phyloP scores from a whole-genome alignment of 2,797 vertebrate species.

The Paedocypris micromegethes region DNA sequence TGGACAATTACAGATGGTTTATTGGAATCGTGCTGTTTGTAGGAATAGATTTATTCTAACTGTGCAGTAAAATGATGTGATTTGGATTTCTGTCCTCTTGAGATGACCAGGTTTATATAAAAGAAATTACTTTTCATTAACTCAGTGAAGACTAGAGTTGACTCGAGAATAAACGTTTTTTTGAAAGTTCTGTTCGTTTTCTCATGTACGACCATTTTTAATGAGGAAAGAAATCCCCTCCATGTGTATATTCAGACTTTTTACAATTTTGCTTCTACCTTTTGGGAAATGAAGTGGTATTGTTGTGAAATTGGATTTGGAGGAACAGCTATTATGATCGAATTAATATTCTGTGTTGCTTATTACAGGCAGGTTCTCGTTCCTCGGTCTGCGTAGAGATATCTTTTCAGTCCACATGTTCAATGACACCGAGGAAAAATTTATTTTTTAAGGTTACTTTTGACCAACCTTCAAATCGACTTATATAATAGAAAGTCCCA shows the following conservation, averaged over 20 bases:
- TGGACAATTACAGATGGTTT: too few relatives aligned
- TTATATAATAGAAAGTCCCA: not conserved
- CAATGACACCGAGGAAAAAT: too few relatives aligned
- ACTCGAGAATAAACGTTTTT: not conserved
- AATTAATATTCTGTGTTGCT: not conserved
- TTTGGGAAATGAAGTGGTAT: conserved; percentile 9
- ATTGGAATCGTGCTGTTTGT: too few relatives aligned
- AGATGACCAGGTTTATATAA: not conserved
- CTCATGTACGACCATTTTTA: not conserved
- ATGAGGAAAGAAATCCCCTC: not conserved
- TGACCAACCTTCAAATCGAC: not conserved
- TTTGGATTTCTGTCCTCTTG: not conserved
- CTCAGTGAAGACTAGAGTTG: not conserved
- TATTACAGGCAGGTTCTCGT: not conserved
- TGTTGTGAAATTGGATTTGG: not conserved
- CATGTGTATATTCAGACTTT: not conserved
- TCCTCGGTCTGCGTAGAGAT: not conserved
- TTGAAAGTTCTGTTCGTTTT: not conserved
- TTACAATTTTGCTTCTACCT: not conserved
- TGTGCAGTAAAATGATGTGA: not conserved
- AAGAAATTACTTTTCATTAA: not conserved
- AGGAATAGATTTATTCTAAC: too few relatives aligned
- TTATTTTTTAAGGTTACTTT: not conserved
- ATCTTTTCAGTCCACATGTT: not conserved
- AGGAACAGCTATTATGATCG: not conserved